Evolutionary conservation across 2,797 vertebrate species (phyloP).

Genomic region (Gobio occitaniae): DNA sequence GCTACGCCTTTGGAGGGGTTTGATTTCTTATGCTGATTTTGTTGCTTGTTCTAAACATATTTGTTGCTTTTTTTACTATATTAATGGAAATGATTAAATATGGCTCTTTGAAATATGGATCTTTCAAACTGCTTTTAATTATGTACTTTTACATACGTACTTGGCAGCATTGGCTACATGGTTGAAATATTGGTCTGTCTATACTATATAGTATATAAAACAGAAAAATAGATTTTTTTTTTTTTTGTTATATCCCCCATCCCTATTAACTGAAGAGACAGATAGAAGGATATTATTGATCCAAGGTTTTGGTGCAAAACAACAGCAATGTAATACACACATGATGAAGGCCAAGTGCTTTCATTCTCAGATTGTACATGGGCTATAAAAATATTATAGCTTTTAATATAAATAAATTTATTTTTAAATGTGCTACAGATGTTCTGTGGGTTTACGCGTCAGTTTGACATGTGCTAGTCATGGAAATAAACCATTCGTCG

Average conservation of each 20-base stretch:
- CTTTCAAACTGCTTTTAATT: neutral
- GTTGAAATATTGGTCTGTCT: neutral
- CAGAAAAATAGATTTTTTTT: neutral
- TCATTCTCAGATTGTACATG: neutral
- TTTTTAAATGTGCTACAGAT: conserved; percentile 5
- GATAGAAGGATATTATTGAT: neutral
- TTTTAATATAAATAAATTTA: neutral
- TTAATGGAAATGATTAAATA: neutral
- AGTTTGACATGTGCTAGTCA: neutral
- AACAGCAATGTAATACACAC: neutral
- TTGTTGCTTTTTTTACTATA: neutral
- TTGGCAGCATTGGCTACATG: neutral
- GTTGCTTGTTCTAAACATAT: neutral
- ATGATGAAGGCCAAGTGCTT: conserved; percentile 24
- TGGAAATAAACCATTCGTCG: conserved; percentile 8
- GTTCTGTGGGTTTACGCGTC: conserved; percentile 23
- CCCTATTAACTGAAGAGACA: neutral
- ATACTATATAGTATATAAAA: neutral
- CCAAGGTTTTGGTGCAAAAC: conserved; percentile 11
- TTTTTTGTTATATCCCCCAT: neutral
- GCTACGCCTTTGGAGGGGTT: neutral
- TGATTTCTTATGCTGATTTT: neutral
- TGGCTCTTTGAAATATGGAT: neutral
- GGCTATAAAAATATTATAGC: neutral
- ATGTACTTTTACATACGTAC: neutral